These are phyloP conservation scores for Drosophila sucinea DNA, from an alignment of 1,140 invertebrate species.

Conservation along the genomic window DNA sequence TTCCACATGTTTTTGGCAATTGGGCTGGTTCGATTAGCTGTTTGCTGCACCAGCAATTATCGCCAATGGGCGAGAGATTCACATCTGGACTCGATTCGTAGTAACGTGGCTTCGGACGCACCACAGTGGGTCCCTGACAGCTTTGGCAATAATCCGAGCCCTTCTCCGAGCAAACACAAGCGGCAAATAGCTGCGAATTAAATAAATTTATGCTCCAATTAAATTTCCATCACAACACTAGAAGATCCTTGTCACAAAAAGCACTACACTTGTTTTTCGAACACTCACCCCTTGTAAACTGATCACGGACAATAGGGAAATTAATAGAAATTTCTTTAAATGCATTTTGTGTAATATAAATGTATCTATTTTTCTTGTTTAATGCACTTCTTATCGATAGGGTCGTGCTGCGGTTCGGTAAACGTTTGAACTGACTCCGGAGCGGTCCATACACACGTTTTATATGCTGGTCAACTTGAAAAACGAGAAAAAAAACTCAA, in stretches of 20 bases:
- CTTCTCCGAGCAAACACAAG: slow-evolving; percentile 81
- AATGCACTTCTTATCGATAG: slow-evolving; percentile 55
- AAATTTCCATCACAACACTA: background rate
- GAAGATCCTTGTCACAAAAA: background rate
- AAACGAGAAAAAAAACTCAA: slow-evolving; percentile 27
- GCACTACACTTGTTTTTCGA: background rate
- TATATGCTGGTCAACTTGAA: slow-evolving; percentile 41
- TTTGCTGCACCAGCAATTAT: slow-evolving; percentile 78
- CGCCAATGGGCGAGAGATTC: slow-evolving; percentile 71
- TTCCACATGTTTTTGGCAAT: slow-evolving; percentile 72
- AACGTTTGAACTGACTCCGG: slow-evolving; percentile 67
- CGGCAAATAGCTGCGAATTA: slow-evolving; percentile 50
- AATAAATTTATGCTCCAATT: no score
- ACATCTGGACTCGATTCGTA: slow-evolving; percentile 49
- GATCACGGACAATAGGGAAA: slow-evolving; percentile 49
- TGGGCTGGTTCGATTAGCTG: slow-evolving; percentile 74
- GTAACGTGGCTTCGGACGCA: slow-evolving; percentile 65
- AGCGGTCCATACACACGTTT: slow-evolving; percentile 63
- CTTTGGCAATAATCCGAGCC: slow-evolving; percentile 72
- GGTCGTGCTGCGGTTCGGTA: slow-evolving; percentile 51
- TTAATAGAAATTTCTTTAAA: slow-evolving; percentile 53
- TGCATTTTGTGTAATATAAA: slow-evolving; percentile 30
- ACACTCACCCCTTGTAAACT: slow-evolving; percentile 44
- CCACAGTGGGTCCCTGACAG: slow-evolving; percentile 53
- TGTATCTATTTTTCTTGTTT: slow-evolving; percentile 19